A percentile compares a stretch with the other conserved stretches of the same genome.
Evolutionary conservation across 2,797 vertebrate species (phyloP).

Genomic region (Petrocephalus schoutedeni): DNA sequence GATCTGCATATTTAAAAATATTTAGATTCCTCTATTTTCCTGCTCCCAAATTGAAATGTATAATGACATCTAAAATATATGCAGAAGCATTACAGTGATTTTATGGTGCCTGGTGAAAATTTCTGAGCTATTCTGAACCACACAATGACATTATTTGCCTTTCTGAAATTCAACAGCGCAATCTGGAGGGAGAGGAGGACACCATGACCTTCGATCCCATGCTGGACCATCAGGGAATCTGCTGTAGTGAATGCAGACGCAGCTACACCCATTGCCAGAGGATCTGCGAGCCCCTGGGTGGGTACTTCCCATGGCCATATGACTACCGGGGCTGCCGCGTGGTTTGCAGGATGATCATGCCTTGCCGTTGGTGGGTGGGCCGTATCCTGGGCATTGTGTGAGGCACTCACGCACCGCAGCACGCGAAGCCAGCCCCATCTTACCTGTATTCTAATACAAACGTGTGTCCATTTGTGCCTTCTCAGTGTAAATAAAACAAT

Average conservation of each 20-base stretch:
- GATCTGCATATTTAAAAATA: background rate
- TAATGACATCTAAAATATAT: background rate
- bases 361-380: conserved; percentile 92
- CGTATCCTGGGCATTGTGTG: conserved; percentile 81
- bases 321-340: conserved; percentile 81
- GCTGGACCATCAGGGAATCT: conserved; percentile 87
- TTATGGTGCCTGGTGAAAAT: background rate
- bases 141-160: conserved; percentile 21
- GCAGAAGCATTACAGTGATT: background rate
- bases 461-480: conserved; percentile 22
- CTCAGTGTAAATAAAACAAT: conserved; percentile 34
- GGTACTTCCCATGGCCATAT: conserved; percentile 82
- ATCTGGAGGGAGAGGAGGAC: conserved; percentile 63
- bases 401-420: conserved; percentile 29
- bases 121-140: background rate
- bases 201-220: conserved; percentile 83
- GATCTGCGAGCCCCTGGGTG: conserved; percentile 81
- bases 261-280: conserved; percentile 85
- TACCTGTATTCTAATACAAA: background rate
- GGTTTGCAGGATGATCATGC: conserved; percentile 84
- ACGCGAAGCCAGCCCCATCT: background rate
- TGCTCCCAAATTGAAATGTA: background rate
- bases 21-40: background rate
- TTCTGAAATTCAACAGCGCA: conserved; percentile 55
- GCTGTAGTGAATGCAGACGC: conserved; percentile 82